A percentile compares a stretch with the other conserved stretches of the same genome.
These are phyloP conservation scores for Lithophane socia DNA, from an alignment of 2,888 invertebrate genomes.

Conservation along the genomic window DNA sequence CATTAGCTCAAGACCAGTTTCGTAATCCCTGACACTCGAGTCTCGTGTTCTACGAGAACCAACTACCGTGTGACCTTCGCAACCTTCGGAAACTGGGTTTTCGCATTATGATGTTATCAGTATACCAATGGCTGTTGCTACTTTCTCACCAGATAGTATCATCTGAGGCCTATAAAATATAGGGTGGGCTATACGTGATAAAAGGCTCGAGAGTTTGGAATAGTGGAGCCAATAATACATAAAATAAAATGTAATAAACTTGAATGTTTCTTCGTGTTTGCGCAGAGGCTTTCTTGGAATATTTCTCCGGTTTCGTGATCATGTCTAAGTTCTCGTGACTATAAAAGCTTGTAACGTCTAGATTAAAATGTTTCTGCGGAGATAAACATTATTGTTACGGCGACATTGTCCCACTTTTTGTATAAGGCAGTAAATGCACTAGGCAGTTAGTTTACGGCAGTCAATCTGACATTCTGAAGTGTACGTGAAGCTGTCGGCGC, in stretches of 20 bases:
- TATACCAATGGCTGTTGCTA: conserved; percentile 24
- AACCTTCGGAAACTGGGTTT: conserved; percentile 42
- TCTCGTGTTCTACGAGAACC: conserved; percentile 20
- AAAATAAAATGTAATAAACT: conserved; percentile 46
- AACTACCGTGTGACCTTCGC: conserved; percentile 40
- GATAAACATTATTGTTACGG: conserved; percentile 59
- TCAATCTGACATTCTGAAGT: conserved; percentile 21
- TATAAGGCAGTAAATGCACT: conserved; percentile 28
- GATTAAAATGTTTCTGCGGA: conserved; percentile 58
- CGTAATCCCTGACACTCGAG: conserved; percentile 5
- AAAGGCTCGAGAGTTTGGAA: neutral
- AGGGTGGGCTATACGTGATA: conserved; percentile 2
- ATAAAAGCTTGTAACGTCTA: conserved; percentile 57
- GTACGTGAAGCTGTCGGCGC: conserved; percentile 15
- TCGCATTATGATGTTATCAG: conserved; percentile 45
- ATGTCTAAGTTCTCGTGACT: conserved; percentile 59
- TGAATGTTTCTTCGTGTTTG: conserved; percentile 48
- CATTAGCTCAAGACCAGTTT: conserved; percentile 33
- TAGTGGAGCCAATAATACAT: conserved; percentile 1
- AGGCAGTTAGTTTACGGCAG: conserved; percentile 3
- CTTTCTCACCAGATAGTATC: conserved; percentile 14
- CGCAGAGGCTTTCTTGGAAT: conserved; percentile 49
- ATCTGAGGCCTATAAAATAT: conserved; percentile 5
- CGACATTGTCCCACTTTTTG: conserved; percentile 47
- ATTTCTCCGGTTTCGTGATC: conserved; percentile 58